Evolutionary conservation across 2,888 invertebrate species (phyloP).

Genomic region (Leistus spinibarbis): DNA sequence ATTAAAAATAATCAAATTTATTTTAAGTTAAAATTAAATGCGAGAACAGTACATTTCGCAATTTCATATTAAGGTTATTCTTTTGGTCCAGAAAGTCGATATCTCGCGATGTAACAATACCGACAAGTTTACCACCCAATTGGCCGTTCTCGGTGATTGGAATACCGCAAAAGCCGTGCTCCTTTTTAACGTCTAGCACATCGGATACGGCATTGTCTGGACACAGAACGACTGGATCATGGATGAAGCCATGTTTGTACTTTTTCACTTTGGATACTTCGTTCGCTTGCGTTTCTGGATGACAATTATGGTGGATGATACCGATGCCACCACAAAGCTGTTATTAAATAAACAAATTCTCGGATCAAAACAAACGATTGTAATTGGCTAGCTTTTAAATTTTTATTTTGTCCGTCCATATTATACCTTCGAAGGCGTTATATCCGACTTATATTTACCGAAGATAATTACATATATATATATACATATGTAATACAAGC

Average conservation of each 20-base stretch:
- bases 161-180: constrained; percentile 94
- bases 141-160: constrained; percentile 95
- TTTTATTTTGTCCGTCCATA: too few species aligned
- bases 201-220: constrained; percentile 84
- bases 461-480: too few species aligned
- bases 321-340: constrained; percentile 90
- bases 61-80: constrained; percentile 67
- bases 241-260: constrained; percentile 96
- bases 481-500: not conserved
- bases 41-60: constrained; percentile 63
- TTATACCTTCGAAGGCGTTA: too few species aligned
- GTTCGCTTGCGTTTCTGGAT: constrained; percentile 86
- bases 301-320: constrained; percentile 93
- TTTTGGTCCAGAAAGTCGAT: constrained; percentile 69
- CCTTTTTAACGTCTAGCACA: constrained; percentile 86
- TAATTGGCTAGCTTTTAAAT: too few species aligned
- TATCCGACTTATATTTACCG: too few species aligned
- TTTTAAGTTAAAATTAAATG: not conserved
- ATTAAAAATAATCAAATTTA: constrained; percentile 37
- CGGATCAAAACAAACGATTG: too few species aligned
- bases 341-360: too few species aligned
- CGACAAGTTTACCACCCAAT: constrained; percentile 89
- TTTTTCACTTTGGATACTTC: constrained; percentile 95
- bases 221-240: constrained; percentile 89
- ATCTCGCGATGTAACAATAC: constrained; percentile 97